Evolutionary conservation across 2,888 invertebrate genomes (phyloP), one percentile per base, ranked within the genome.

Genomic region (Conus canariensis): DNA sequence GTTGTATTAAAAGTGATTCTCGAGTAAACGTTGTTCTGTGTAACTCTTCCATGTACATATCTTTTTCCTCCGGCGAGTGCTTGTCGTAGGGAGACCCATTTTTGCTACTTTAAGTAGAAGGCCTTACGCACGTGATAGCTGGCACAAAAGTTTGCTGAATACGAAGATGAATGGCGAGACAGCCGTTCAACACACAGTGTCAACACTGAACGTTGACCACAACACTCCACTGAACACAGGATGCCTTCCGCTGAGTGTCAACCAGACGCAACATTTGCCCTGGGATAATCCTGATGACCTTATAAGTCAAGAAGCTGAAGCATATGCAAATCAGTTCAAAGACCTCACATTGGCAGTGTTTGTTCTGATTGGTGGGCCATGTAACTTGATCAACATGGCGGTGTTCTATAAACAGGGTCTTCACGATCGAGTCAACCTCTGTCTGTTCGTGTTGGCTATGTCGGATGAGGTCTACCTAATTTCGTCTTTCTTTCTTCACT

Each of bases 371-470:
- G 77, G 77, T 6, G 77, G 77, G 16, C 77, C 77, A 5, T 8
- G 30, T 16, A 80, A 80, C 45, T 12, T 80, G 30, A 80, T 80
- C 77, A 80, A 30, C 45, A 80, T 80, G 77, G 77, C 19, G 86
- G 59, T 58, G 67, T 86, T 58, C 8, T 83, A 83, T 58, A 83
- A 58, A 58, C 82, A 83, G 19, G 82, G 85, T 22, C 85, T 85
- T 6, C 7, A 60, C 7, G 85, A 85, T 16, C 85, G 85, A 7
- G 85, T 85, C 25, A 59, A 85, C 60, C 60, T 85, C 16, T 85
- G 85, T 60, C 60, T 85, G n/a, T 85, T 85, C 14, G 8, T 56
- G n/a, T 25, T 85, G 60, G 45, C 85, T 6, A 9, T 30, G 10
- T 25, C 14, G 25, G 85, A 85, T 12, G 59, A 25, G 5, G 7